These are phyloP conservation scores for Danionella dracula DNA, from an alignment of 2,797 vertebrate species.

Conservation along the genomic window DNA sequence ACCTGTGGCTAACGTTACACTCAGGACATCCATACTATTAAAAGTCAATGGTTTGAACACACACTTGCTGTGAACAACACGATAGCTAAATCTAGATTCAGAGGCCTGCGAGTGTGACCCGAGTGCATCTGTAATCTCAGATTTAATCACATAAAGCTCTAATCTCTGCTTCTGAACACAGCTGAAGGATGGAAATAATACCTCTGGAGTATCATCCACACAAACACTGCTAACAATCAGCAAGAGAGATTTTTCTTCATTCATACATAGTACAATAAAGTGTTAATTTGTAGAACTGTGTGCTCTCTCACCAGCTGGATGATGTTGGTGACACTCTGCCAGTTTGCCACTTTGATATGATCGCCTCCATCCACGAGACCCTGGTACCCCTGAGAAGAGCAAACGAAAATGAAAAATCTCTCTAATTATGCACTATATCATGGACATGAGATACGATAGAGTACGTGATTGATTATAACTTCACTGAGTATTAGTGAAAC, in stretches of 20 bases:
- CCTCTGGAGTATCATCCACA: no score
- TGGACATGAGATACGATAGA: no score
- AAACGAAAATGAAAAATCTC: no score
- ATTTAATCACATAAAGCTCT: constrained; percentile 30
- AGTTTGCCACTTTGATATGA: constrained; percentile 86
- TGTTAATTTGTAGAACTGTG: no score
- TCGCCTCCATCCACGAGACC: constrained; percentile 92
- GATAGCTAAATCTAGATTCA: no score
- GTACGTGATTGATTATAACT: no score
- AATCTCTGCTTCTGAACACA: constrained; percentile 13
- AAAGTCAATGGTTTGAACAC: no score
- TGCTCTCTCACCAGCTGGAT: constrained; percentile 80
- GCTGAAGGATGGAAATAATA: neutral
- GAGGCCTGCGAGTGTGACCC: no score
- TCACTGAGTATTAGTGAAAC: neutral
- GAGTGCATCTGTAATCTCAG: constrained; percentile 16
- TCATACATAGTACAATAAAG: neutral
- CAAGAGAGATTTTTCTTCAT: neutral
- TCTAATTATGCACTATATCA: no score
- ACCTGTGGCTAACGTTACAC: no score
- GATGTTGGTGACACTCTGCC: constrained; percentile 96
- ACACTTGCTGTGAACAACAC: no score
- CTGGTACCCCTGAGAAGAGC: constrained; percentile 80
- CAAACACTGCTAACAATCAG: neutral
- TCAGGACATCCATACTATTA: no score